Percentiles rank a stretch among this genome's conserved stretches.
These are phyloP conservation scores for Bombus difficillimus DNA, from an alignment of 1,140 invertebrate genomes.

Conservation along the genomic window DNA sequence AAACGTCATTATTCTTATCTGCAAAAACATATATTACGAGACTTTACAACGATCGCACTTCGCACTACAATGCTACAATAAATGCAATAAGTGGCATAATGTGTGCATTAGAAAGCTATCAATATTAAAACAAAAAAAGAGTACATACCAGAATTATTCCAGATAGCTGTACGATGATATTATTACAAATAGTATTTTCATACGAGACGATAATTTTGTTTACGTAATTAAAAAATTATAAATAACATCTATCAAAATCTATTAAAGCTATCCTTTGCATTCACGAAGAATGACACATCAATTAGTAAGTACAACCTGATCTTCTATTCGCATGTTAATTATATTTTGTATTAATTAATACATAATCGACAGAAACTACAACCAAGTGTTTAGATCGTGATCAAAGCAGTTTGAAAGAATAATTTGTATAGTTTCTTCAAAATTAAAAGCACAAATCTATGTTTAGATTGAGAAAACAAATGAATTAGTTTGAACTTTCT, in stretches of 20 bases:
- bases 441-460: not conserved
- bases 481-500: not conserved
- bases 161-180: not conserved
- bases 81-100: too few species aligned
- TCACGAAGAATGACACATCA: not conserved
- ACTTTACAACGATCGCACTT: not conserved
- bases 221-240: not conserved
- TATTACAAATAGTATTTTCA: conserved; percentile 14
- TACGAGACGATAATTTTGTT: not conserved
- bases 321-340: not conserved
- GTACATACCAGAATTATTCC: conserved; percentile 40
- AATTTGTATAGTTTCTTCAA: not conserved
- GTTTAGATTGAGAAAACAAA: not conserved
- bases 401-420: not conserved
- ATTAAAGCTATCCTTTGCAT: too few species aligned
- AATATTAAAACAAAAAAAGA: conserved; percentile 35
- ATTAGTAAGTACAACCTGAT: not conserved
- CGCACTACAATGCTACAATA: not conserved
- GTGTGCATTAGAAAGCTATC: not conserved
- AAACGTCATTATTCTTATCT: not conserved
- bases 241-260: not conserved
- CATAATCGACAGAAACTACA: not conserved
- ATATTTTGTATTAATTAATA: not conserved
- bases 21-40: not conserved
- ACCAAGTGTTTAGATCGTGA: not conserved